Percentiles rank a stretch among this genome's conserved stretches.
These are phyloP conservation scores for Apocrypta bakeri DNA, from an alignment of 1,140 invertebrate species.

Conservation along the genomic window DNA sequence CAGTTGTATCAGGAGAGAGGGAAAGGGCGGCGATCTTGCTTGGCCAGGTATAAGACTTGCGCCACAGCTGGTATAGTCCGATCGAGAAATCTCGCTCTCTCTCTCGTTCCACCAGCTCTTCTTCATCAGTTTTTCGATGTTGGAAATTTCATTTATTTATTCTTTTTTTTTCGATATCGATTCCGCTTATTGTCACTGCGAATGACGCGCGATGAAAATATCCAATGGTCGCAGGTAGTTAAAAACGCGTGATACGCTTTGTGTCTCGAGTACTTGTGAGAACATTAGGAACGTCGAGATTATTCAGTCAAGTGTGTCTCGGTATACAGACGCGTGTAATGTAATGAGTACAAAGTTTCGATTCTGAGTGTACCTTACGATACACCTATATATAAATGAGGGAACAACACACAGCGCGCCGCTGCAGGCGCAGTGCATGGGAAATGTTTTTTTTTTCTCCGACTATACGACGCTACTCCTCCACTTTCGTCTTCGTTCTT, in stretches of 20 bases:
- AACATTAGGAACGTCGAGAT: too few relatives aligned
- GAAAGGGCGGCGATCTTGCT: slow-evolving; percentile 56
- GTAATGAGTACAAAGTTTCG: background rate
- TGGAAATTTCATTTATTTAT: slow-evolving; percentile 27
- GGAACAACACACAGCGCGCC: background rate
- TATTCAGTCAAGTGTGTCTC: too few relatives aligned
- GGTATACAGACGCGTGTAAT: too few relatives aligned
- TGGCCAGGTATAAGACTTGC: slow-evolving; percentile 56
- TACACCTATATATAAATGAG: background rate
- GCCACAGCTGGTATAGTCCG: slow-evolving; percentile 55
- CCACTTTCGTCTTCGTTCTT: slow-evolving; percentile 32
- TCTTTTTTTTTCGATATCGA: slow-evolving; percentile 21
- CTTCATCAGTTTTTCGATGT: background rate
- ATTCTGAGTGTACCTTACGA: background rate
- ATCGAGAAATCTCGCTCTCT: slow-evolving; percentile 57
- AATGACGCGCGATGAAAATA: too few relatives aligned
- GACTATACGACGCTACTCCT: background rate
- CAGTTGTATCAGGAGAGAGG: slow-evolving; percentile 27
- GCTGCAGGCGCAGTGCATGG: background rate
- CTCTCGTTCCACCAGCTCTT: slow-evolving; percentile 9
- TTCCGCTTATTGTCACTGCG: too few relatives aligned
- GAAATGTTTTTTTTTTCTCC: slow-evolving; percentile 23
- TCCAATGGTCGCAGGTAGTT: too few relatives aligned
- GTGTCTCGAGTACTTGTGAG: too few relatives aligned
- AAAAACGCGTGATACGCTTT: too few relatives aligned